Evolutionary conservation across 2,113 vertebrate species (phyloP).

Genomic region (Rhipidura dahli): DNA sequence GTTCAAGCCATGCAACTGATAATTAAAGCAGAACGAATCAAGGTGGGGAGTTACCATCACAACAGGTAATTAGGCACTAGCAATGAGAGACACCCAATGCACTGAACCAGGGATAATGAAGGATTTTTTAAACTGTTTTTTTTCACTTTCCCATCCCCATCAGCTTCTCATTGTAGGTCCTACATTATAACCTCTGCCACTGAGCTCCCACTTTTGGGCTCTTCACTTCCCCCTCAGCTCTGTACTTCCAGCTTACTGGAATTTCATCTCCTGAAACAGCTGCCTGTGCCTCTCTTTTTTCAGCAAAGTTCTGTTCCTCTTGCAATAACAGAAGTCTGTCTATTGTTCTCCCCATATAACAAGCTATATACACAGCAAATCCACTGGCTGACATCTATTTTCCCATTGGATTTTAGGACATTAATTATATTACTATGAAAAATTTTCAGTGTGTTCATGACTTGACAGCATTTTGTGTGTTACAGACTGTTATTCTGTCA

Average conservation of each 20-base stretch:
- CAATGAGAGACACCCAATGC: background rate
- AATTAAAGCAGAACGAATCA: background rate
- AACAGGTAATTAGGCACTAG: background rate
- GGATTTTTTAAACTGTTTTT: background rate
- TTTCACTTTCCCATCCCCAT: background rate
- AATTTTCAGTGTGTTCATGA: background rate
- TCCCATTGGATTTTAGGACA: background rate
- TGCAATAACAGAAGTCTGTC: background rate
- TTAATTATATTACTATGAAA: background rate
- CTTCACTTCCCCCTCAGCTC: background rate
- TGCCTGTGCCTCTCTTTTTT: background rate
- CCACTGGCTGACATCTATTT: background rate
- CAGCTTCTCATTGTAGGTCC: background rate
- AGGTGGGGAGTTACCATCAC: background rate
- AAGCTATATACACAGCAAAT: background rate
- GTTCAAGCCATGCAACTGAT: background rate
- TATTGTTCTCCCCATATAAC: background rate
- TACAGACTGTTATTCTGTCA: background rate
- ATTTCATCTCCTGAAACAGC: background rate
- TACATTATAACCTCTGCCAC: background rate
- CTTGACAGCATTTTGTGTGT: background rate
- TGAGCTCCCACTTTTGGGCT: background rate
- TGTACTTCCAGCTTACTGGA: background rate
- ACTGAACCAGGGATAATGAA: background rate
- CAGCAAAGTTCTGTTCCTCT: background rate